Base-by-base conservation (phyloP, 2,113 vertebrate genomes). In the Ceyx cyanopectus region DNA sequence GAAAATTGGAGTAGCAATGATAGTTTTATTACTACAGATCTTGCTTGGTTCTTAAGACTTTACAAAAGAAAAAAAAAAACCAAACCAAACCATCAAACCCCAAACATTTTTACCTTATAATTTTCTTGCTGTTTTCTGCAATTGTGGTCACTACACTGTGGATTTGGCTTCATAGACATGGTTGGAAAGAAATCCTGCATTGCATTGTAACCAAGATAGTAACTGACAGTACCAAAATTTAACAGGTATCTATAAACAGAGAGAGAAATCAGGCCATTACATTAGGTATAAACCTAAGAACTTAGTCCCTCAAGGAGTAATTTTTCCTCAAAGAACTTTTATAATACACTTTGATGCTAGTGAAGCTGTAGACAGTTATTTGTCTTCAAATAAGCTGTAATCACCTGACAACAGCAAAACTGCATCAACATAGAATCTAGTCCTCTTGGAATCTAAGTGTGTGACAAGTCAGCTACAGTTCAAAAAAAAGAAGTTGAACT, bases 101-200 rank as follows among this genome's bases (percentile, higher is more conserved):
- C 14, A 56, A 48, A 16, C 3, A 4, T 45, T 68, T 70, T 95
- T 95, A 99, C 99, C 98, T 99, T 98, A 73, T 98, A 98, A 62
- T 98, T 98, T 62, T 98, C 98, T 90, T 99, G 99, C 75, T 98
- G 99, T 90, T 93, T 98, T 93, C 98, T 98, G 95, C 99, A 99
- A 72, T 99, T 97, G 78, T 87, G 94, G 92, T 99, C 99, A 61
- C 97, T 98, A 53, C 99, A 99, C 16, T 99, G 98, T 61, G 98
- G 98, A 91, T 99, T 99, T 89, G 99, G 98, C 93, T 99, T 99
- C 99, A 99, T 99, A 30, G 98, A 93, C 99, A 99, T 99, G 58
- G 97, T 98, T 75, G 99, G 99, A 63, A 99, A 99, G 96, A 99
- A 99, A 97, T 99, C 99, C 81, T 99, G 98, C 99, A 99, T 99